Conservation (phyloP, 2,797 vertebrate genomes). For the Thripadectes ignobilis region DNA sequence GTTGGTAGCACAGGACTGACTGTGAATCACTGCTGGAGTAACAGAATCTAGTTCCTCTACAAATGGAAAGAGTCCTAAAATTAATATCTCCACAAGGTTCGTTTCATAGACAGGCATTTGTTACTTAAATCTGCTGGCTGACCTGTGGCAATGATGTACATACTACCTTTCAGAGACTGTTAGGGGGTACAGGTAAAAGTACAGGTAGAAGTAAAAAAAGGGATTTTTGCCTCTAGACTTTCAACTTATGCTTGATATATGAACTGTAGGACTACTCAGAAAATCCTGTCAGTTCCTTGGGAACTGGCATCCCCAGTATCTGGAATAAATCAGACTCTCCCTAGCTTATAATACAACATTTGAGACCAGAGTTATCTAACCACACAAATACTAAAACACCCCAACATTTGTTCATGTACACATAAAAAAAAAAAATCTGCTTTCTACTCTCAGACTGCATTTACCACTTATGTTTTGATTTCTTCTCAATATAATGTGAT, state of each 20-base stretch:
- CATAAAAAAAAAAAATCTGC: not conserved
- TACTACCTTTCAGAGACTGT: not conserved
- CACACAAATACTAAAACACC: not conserved
- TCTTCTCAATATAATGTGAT: not conserved
- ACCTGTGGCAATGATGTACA: not conserved
- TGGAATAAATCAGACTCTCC: not conserved
- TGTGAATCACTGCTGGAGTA: not conserved
- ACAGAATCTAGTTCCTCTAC: not conserved
- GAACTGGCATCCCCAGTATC: not conserved
- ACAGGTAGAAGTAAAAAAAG: not conserved
- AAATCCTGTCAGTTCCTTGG: not conserved
- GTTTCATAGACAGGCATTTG: not conserved
- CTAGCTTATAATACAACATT: not conserved
- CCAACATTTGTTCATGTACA: not conserved
- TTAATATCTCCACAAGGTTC: not conserved
- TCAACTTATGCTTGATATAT: not conserved
- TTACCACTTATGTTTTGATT: not conserved
- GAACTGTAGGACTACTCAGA: not conserved
- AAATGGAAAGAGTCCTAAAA: not conserved
- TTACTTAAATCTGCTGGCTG: not conserved
- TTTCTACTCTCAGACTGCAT: not conserved
- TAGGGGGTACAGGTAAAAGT: no score
- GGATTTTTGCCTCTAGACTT: not conserved
- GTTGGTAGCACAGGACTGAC: not conserved
- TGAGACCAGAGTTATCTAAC: not conserved